A percentile compares a stretch with the other conserved stretches of the same genome.
Evolutionary conservation across 2,888 invertebrate genomes (phyloP).

Genomic region (Caenorhabditis sinica): DNA sequence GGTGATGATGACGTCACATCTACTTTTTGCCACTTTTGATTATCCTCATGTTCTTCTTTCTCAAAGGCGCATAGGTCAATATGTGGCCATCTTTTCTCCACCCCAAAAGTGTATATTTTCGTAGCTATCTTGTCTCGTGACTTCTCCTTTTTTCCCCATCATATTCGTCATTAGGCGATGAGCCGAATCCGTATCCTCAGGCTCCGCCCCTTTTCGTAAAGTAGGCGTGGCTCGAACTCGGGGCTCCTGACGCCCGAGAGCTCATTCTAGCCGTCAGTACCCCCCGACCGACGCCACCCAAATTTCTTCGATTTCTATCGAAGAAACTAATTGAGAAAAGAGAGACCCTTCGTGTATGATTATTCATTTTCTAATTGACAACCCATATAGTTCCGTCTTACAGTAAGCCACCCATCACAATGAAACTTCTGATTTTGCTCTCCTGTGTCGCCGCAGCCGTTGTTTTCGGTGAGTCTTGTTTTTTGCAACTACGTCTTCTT

Average conservation of each 20-base stretch:
- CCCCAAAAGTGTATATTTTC: conserved; percentile 26
- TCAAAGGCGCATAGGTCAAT: conserved; percentile 40
- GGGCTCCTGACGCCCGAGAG: conserved; percentile 4
- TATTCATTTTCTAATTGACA: not conserved
- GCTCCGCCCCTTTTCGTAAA: conserved; percentile 50
- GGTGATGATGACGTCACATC: conserved; percentile 40
- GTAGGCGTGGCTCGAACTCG: conserved; percentile 46
- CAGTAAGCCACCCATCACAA: conserved; percentile 53
- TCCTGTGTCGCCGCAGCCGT: conserved; percentile 47
- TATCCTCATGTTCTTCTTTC: conserved; percentile 54
- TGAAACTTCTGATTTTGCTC: conserved; percentile 57
- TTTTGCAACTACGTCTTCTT: not conserved
- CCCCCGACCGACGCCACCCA: conserved; percentile 50
- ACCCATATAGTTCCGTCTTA: not conserved
- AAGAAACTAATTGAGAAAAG: conserved; percentile 7
- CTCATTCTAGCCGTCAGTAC: conserved; percentile 59
- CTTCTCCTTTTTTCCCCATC: conserved; percentile 12
- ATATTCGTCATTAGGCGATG: conserved; percentile 43
- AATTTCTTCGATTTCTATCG: conserved; percentile 26
- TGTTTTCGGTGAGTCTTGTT: conserved; percentile 49
- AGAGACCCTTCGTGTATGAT: conserved; percentile 22
- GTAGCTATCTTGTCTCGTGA: conserved; percentile 40
- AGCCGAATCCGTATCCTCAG: conserved; percentile 21
- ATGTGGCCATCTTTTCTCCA: not conserved
- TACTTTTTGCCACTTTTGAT: conserved; percentile 56